These are phyloP conservation scores for Stenotaenia linearis DNA, from an alignment of 2,888 invertebrate species.

Conservation along the genomic window DNA sequence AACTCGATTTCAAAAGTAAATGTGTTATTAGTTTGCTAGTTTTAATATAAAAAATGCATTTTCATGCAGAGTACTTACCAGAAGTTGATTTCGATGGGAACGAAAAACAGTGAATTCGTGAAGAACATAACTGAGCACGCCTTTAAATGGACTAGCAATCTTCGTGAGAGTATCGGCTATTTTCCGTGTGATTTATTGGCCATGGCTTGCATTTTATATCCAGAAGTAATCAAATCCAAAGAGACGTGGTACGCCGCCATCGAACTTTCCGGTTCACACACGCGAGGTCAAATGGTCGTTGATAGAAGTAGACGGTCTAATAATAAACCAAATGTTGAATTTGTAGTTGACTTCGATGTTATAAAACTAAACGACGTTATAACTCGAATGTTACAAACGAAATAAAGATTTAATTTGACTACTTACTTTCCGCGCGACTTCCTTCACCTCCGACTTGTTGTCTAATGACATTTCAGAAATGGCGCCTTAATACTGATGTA, in stretches of 20 bases:
- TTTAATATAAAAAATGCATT: not conserved
- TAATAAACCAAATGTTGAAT: not conserved
- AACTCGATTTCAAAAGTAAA: constrained; percentile 47
- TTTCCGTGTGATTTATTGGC: constrained; percentile 1
- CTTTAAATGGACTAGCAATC: not conserved
- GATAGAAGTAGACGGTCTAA: constrained; percentile 44
- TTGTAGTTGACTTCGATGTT: not conserved
- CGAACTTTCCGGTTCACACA: constrained; percentile 56
- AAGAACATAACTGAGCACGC: not conserved
- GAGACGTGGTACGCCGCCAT: constrained; percentile 52
- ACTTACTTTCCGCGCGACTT: not conserved
- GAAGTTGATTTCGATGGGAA: not conserved
- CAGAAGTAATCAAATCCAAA: not conserved
- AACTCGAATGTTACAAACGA: not conserved
- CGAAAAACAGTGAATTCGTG: not conserved
- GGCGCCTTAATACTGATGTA: not conserved
- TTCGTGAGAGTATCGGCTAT: not conserved
- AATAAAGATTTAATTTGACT: not conserved
- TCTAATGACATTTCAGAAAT: not conserved
- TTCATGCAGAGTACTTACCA: not conserved
- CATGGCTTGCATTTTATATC: not conserved
- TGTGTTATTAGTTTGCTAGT: not conserved
- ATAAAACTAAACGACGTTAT: not conserved
- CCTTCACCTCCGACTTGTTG: too few relatives aligned
- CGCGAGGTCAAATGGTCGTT: constrained; percentile 61